phyloP scores from a whole-genome alignment of 23 tunicate species.

The Halocynthia roretzi region DNA sequence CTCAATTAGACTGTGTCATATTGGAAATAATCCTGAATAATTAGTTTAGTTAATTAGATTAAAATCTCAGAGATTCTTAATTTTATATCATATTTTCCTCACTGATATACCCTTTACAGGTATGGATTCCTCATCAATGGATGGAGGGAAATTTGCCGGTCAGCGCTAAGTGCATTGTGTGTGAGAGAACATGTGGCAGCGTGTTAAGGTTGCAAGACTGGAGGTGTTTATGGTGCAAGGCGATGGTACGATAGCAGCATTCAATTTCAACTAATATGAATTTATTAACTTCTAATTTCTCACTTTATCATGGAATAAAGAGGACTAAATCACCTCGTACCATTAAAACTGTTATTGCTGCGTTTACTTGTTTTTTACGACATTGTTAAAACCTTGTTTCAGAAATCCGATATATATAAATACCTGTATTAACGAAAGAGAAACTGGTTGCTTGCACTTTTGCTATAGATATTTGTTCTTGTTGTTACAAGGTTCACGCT shows the following conservation, averaged over 20 bases:
- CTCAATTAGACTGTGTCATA: too few species aligned
- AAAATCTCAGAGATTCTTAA: too few species aligned
- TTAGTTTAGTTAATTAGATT: too few species aligned
- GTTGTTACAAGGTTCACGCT: constrained; percentile 55
- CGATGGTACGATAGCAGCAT: constrained; percentile 42
- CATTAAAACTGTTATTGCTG: too few species aligned
- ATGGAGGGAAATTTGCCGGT: constrained; percentile 98
- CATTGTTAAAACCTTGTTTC: too few species aligned
- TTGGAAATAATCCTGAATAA: too few species aligned
- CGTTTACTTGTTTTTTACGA: too few species aligned
- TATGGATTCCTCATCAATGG: constrained; percentile 97
- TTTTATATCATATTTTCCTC: not conserved
- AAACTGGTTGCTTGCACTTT: not conserved
- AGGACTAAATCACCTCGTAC: too few species aligned
- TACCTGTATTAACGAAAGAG: not conserved
- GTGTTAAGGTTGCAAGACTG: constrained; percentile 90
- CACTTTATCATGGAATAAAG: too few species aligned
- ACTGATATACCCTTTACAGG: constrained; percentile 20
- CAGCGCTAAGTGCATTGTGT: constrained; percentile 91
- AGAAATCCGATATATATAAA: not conserved
- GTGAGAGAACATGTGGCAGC: constrained; percentile 94
- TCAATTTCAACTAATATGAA: not conserved
- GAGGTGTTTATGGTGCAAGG: constrained; percentile 85
- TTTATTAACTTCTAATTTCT: not conserved
- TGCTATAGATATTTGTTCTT: not conserved